These are phyloP conservation scores for Hydraecia micacea DNA, from an alignment of 2,888 invertebrate genomes.

Conservation along the genomic window DNA sequence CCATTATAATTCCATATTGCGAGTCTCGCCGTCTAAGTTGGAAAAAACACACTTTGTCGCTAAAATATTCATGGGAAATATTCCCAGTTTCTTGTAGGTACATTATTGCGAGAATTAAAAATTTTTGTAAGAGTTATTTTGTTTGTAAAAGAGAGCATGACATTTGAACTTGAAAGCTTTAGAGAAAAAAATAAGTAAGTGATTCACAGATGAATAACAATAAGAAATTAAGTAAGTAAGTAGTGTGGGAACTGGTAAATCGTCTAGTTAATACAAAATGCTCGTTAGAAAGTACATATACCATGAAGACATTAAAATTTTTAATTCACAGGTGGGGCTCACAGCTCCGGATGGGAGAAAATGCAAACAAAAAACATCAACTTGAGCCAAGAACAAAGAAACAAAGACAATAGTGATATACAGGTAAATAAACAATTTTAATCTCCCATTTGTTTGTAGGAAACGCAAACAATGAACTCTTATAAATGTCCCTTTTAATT, in stretches of 20 bases:
- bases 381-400: conserved; percentile 88
- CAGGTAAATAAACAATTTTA: conserved; percentile 73
- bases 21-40: conserved; percentile 3
- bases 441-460: conserved; percentile 36
- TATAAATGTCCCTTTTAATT: conserved; percentile 26
- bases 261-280: conserved; percentile 27
- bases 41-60: conserved; percentile 20
- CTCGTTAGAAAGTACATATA: conserved; percentile 39
- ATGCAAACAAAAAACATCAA: conserved; percentile 92
- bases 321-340: conserved; percentile 74
- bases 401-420: conserved; percentile 80
- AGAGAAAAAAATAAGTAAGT: not conserved
- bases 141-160: not conserved
- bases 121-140: not conserved
- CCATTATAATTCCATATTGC: conserved; percentile 37
- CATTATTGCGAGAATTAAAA: not conserved
- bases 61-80: conserved; percentile 36
- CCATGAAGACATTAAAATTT: conserved; percentile 28
- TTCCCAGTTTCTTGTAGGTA: conserved; percentile 12
- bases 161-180: conserved; percentile 24
- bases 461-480: conserved; percentile 52
- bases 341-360: conserved; percentile 76
- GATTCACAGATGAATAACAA: conserved; percentile 6
- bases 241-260: conserved; percentile 42
- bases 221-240: conserved; percentile 5